Evolutionary conservation across 2,797 vertebrate genomes (phyloP).

Genomic region (Arremon brunneinucha): DNA sequence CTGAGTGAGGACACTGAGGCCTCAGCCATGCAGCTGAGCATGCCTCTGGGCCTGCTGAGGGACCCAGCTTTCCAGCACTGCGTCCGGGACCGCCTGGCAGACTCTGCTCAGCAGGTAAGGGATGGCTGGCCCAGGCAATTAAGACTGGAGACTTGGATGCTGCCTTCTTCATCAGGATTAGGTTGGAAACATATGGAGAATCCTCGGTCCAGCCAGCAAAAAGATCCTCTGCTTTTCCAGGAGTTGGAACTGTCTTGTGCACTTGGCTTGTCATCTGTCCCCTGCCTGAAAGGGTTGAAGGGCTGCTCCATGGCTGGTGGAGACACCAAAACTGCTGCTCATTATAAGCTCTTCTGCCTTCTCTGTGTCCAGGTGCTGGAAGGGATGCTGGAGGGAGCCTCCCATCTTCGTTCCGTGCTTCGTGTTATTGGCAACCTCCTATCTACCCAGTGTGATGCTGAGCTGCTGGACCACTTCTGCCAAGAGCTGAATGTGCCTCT

Average conservation of each 20-base stretch:
- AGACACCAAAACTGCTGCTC: neutral
- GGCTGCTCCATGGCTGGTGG: neutral
- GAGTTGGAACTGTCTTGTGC: neutral
- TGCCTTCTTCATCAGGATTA: neutral
- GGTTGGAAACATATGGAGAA: neutral
- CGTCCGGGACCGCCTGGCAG: conserved; percentile 72
- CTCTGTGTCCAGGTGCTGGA: conserved; percentile 75
- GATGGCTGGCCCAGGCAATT: neutral
- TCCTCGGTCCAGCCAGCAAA: neutral
- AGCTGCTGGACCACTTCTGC: conserved; percentile 65
- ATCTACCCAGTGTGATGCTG: conserved; percentile 67
- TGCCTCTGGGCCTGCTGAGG: conserved; percentile 56
- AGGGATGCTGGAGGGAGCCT: conserved; percentile 72
- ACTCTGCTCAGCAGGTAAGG: conserved; percentile 80
- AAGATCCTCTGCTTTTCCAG: neutral
- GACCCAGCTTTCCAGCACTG: conserved; percentile 70
- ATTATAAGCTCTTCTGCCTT: neutral
- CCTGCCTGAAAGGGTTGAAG: neutral
- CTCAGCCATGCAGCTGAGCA: conserved; percentile 27
- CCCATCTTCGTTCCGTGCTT: conserved; percentile 73
- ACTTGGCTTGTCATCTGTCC: neutral
- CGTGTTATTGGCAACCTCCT: conserved; percentile 79
- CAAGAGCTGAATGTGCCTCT: conserved; percentile 76
- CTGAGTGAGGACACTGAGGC: conserved; percentile 71
- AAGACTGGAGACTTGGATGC: neutral